Percentiles rank a stretch among this genome's conserved stretches.
Conservation (phyloP, 2,888 invertebrate species). For the Hyles lineata region DNA sequence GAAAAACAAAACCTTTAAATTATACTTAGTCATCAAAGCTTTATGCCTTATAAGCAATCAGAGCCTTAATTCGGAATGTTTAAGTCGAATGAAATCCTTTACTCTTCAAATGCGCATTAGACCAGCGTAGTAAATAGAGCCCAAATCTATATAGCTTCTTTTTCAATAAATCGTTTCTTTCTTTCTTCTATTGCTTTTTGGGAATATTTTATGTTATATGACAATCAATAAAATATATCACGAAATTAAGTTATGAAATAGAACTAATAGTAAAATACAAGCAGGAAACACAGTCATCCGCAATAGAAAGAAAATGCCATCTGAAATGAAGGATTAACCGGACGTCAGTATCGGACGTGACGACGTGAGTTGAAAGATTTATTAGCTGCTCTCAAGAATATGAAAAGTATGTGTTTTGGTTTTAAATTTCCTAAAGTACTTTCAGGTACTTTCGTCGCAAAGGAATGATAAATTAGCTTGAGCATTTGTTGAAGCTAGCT, state of each 20-base stretch:
- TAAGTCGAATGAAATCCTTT: too few relatives aligned
- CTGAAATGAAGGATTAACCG: constrained; percentile 17
- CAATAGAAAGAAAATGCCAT: constrained; percentile 7
- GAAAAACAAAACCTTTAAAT: too few relatives aligned
- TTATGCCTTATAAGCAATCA: too few relatives aligned
- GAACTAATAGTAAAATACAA: background rate
- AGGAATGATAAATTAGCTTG: background rate
- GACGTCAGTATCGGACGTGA: background rate
- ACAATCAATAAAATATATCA: too few relatives aligned
- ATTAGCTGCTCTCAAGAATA: background rate
- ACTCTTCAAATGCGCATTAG: too few relatives aligned
- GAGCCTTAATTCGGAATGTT: too few relatives aligned
- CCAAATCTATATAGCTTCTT: too few relatives aligned
- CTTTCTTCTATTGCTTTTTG: too few relatives aligned
- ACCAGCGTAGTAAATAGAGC: too few relatives aligned
- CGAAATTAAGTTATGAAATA: background rate
- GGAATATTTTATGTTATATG: too few relatives aligned
- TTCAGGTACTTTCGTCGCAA: background rate
- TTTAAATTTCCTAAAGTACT: background rate
- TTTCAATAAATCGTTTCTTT: too few relatives aligned
- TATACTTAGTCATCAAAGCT: too few relatives aligned
- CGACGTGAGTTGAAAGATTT: constrained; percentile 13
- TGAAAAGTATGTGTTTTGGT: background rate
- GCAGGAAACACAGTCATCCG: background rate
- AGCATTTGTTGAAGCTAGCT: background rate